These are phyloP conservation scores for Acropora tenuis DNA, from an alignment of 64 coral and sea anemone species.

Conservation along the genomic window DNA sequence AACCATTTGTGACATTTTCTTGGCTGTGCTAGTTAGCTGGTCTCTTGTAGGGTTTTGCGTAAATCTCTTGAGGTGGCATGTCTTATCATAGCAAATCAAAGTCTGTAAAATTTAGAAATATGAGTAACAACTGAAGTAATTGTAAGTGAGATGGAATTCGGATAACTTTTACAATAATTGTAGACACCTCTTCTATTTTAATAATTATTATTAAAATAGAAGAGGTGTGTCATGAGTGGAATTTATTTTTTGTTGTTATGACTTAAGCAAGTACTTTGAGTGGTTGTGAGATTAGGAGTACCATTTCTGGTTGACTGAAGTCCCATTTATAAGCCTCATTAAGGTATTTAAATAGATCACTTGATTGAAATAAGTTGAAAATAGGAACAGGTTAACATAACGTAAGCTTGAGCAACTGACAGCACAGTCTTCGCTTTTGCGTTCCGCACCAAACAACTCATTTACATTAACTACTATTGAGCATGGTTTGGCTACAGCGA, in stretches of 20 bases:
- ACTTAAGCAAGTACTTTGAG: not conserved
- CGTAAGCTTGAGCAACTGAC: constrained; percentile 31
- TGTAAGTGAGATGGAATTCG: no score
- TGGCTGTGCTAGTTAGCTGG: no score
- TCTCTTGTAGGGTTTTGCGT: no score
- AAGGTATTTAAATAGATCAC: not conserved
- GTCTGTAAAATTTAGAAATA: no score
- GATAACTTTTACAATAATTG: no score
- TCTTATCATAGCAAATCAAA: no score
- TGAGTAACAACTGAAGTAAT: no score
- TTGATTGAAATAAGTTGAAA: not conserved
- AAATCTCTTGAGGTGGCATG: no score
- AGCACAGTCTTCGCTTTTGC: constrained; percentile 54
- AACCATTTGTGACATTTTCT: no score
- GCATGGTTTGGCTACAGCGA: constrained; percentile 53
- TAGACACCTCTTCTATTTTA: no score
- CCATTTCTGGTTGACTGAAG: constrained; percentile 6
- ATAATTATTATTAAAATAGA: not conserved
- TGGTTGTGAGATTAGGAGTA: not conserved
- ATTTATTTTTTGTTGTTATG: not conserved
- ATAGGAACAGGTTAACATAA: not conserved
- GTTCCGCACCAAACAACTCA: constrained; percentile 54
- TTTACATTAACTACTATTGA: constrained; percentile 46
- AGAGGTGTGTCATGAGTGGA: constrained; percentile 5
- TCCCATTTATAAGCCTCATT: not conserved